Percentiles rank a stretch among this genome's conserved stretches.
Conservation (phyloP, 1,140 invertebrate species). For the Drosophila mauritiana region DNA sequence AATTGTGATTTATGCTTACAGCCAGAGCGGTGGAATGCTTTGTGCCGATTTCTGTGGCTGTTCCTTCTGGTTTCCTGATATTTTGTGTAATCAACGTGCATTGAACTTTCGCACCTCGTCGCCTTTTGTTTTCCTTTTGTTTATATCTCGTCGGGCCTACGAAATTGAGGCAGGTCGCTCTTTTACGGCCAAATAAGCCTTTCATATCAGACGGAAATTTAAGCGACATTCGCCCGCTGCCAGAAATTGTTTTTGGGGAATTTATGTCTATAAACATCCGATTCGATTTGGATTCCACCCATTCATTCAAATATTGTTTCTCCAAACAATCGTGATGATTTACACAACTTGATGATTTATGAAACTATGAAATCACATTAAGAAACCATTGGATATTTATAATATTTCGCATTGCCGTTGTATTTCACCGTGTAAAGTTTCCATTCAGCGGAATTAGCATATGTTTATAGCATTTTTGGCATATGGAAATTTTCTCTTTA, state of each 20-base stretch:
- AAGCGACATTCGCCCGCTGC: constrained; percentile 5
- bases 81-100: constrained; percentile 73
- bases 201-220: constrained; percentile 33
- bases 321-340: too few species aligned
- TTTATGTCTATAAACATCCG: background rate
- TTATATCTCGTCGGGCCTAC: constrained; percentile 28
- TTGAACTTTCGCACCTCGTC: constrained; percentile 61
- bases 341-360: background rate
- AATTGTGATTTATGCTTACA: constrained; percentile 68
- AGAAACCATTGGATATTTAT: background rate
- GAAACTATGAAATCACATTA: background rate
- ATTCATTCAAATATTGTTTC: too few species aligned
- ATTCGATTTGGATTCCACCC: too few species aligned
- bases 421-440: background rate
- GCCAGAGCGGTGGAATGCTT: constrained; percentile 51
- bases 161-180: constrained; percentile 63
- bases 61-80: constrained; percentile 50
- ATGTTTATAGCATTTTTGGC: background rate
- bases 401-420: background rate
- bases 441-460: background rate
- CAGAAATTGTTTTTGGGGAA: background rate
- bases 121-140: constrained; percentile 12
- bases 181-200: constrained; percentile 28
- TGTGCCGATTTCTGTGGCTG: constrained; percentile 17
- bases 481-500: constrained; percentile 6